Percentiles rank a stretch among this genome's conserved stretches.
Evolutionary conservation across 2,888 invertebrate species (phyloP).

Genomic region (Torymus aiolomorphi): DNA sequence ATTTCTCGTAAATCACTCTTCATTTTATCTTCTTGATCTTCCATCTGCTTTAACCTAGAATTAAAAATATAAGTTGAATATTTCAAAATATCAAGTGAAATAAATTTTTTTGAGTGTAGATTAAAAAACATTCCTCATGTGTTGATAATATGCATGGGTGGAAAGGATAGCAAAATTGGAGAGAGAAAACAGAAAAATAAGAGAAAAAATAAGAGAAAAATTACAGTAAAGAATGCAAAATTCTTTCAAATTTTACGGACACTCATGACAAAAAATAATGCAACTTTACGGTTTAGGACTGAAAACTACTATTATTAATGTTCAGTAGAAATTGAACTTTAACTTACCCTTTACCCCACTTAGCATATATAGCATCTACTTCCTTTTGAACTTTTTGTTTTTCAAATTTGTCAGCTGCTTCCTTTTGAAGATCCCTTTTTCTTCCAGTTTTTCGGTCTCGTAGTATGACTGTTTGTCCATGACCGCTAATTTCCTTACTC

Average conservation of each 20-base stretch:
- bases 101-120: no score
- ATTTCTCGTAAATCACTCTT: conserved; percentile 90
- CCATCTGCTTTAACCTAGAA: conserved; percentile 85
- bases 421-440: conserved; percentile 83
- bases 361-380: conserved; percentile 85
- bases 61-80: background rate
- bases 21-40: conserved; percentile 82
- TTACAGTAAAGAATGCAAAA: no score
- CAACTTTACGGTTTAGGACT: no score
- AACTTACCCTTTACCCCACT: conserved; percentile 89
- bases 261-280: no score
- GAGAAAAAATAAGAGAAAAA: no score
- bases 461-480: conserved; percentile 83
- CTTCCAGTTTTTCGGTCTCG: conserved; percentile 82
- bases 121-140: no score
- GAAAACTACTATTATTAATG: no score
- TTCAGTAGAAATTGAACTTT: conserved; percentile 2
- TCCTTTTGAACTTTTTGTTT: conserved; percentile 82
- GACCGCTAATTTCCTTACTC: conserved; percentile 84
- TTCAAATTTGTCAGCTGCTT: conserved; percentile 81
- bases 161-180: no score
- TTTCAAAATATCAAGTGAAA: no score
- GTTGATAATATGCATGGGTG: no score
- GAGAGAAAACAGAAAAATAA: no score
- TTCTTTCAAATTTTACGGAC: no score